Conservation (phyloP, 2,888 invertebrate genomes). For the Choreutis nemorana region DNA sequence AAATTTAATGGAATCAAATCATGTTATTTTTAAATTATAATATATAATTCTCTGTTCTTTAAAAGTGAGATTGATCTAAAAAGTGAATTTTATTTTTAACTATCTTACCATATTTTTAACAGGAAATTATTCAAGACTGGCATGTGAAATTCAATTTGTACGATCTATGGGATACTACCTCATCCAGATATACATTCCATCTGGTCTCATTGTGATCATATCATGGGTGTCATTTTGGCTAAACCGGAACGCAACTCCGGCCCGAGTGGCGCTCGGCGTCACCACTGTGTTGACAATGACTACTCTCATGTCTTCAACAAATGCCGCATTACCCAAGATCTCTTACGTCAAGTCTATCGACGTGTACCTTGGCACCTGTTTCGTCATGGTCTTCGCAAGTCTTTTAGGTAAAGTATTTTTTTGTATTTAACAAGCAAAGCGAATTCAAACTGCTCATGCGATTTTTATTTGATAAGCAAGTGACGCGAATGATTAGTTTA, state of each 20-base stretch:
- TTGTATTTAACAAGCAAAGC: not conserved
- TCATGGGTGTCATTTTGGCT: slow-evolving; percentile 98
- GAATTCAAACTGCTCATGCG: not conserved
- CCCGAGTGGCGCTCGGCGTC: slow-evolving; percentile 91
- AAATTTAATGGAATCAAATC: too few relatives aligned
- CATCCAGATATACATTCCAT: slow-evolving; percentile 98
- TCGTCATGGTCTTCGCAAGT: slow-evolving; percentile 99
- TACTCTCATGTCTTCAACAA: slow-evolving; percentile 95
- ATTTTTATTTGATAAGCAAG: not conserved
- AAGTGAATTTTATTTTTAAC: not conserved
- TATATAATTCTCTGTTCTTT: too few relatives aligned
- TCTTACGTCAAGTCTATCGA: slow-evolving; percentile 98
- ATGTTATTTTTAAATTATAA: too few relatives aligned
- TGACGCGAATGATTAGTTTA: too few relatives aligned
- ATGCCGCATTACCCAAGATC: slow-evolving; percentile 96
- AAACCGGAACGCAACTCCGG: slow-evolving; percentile 94
- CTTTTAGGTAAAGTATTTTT: slow-evolving; percentile 81
- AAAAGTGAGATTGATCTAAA: too few relatives aligned
- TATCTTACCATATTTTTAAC: slow-evolving; percentile 18
- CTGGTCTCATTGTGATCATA: slow-evolving; percentile 95
- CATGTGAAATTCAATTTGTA: slow-evolving; percentile 96
- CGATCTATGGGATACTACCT: slow-evolving; percentile 98
- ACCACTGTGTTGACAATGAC: slow-evolving; percentile 98
- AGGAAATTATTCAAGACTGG: slow-evolving; percentile 97
- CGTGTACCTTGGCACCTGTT: slow-evolving; percentile 96